Conservation (phyloP, 2,888 invertebrate species). For the Vandiemenella viatica region DNA sequence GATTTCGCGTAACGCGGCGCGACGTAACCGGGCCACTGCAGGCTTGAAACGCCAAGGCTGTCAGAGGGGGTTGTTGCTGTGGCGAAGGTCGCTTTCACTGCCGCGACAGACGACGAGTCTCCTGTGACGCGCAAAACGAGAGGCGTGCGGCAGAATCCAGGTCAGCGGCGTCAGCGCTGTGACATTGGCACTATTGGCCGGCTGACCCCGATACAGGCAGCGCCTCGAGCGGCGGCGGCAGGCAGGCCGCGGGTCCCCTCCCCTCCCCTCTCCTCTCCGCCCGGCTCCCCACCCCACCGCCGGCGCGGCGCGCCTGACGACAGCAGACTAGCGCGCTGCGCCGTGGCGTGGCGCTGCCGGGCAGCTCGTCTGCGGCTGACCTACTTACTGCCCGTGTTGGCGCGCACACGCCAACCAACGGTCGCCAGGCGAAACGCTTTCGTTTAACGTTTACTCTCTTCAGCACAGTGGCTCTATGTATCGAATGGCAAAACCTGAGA, state of each 20-base stretch:
- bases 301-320: background rate
- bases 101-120: background rate
- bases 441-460: no score
- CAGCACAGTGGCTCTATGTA: no score
- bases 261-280: background rate
- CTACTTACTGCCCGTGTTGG: slow-evolving; percentile 4
- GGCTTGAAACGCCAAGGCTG: no score
- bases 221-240: background rate
- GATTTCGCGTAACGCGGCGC: no score
- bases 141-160: background rate
- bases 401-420: no score
- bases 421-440: no score
- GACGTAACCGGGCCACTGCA: no score
- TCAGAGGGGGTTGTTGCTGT: no score
- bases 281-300: background rate
- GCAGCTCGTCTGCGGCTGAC: background rate
- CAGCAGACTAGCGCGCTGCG: background rate
- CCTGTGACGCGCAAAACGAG: background rate
- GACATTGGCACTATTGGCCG: slow-evolving; percentile 16
- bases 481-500: no score
- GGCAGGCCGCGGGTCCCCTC: background rate
- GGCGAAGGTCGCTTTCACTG: no score
- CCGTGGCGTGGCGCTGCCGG: background rate
- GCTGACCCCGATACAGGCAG: slow-evolving; percentile 10
- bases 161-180: slow-evolving; percentile 11